Evolutionary conservation across 2,113 vertebrate genomes (phyloP), one percentile per base, ranked within the genome.

Genomic region (Connochaetes taurinus): DNA sequence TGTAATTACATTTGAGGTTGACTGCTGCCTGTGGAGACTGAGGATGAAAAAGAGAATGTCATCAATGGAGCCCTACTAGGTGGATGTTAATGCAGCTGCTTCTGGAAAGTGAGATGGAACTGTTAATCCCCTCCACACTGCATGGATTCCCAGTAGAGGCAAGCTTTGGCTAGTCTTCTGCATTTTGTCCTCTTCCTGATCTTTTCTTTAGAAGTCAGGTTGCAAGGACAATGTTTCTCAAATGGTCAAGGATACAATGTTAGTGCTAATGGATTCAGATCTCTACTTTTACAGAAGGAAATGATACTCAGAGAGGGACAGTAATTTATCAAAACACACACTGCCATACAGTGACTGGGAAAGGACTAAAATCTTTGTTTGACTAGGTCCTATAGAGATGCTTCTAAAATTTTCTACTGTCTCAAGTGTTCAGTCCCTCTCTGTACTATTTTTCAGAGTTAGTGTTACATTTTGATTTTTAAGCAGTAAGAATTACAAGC

Each of bases 1-100:
- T 93, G 64, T 84, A 97, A 97, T 97, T 96, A 82, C 47, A 71
- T 89, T 97, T 95, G 89, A 78, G 85, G 50, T 74, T 82, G 82
- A 84, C 92, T 95, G 29, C 67, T 95, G 93, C 92, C 87, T 60
- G 31, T 85, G 29, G 87, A 94, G 92, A 92, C 7, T 25, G 45
- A 85, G 43, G 29, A 58, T 81, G 62, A 74, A 36, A 43, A 33
- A 55, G 10, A 43, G 31, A 53, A 89, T 81, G 36, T 17, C 78
- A 81, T 88, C 50, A 53, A 4, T 14, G 57, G n/a, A 74, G 60
- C 21, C 14, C 5, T 5, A 52, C 10, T 27, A 62, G 45, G 19
- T 95, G 45, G 13, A 50, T 80, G 90, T 92, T 60, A 89, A 83
- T 47, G 87, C 81, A 19, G n/a, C 40, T 40, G 45, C 47, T 78